phyloP scores from a whole-genome alignment of 2,888 invertebrate genomes.

The Tetranychus piercei region DNA sequence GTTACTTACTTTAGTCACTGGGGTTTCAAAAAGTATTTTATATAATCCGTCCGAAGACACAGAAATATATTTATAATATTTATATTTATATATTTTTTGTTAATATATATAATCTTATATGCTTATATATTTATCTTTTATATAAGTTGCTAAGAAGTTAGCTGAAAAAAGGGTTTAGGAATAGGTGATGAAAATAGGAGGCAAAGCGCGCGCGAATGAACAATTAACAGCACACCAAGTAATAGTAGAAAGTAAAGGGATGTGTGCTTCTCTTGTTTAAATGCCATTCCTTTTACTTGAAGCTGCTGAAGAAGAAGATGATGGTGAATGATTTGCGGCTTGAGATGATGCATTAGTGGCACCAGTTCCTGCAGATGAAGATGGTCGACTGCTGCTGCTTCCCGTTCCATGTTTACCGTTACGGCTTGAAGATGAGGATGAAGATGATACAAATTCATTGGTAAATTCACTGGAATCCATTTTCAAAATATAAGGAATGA shows the following conservation, averaged over 20 bases:
- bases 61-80: too few species aligned
- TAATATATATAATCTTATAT: too few species aligned
- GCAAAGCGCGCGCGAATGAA: background rate
- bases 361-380: background rate
- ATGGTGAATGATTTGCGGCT: conserved; percentile 11
- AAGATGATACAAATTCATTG: conserved; percentile 5
- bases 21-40: too few species aligned
- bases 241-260: too few species aligned
- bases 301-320: conserved; percentile 7
- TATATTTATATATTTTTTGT: too few species aligned
- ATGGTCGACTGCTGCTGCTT: background rate
- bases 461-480: conserved; percentile 36
- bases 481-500: conserved; percentile 72
- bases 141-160: background rate
- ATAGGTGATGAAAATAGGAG: background rate
- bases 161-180: background rate
- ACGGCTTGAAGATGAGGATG: too few species aligned
- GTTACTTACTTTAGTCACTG: too few species aligned
- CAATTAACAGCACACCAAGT: background rate
- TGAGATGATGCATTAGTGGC: background rate
- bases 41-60: too few species aligned
- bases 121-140: too few species aligned
- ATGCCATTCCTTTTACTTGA: conserved; percentile 6
- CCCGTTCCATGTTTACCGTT: too few species aligned
- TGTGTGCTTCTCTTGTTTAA: background rate